A percentile compares a stretch with the other conserved stretches of the same genome.
Conservation (phyloP, 2,113 vertebrate species). For the Plecotus auritus region DNA sequence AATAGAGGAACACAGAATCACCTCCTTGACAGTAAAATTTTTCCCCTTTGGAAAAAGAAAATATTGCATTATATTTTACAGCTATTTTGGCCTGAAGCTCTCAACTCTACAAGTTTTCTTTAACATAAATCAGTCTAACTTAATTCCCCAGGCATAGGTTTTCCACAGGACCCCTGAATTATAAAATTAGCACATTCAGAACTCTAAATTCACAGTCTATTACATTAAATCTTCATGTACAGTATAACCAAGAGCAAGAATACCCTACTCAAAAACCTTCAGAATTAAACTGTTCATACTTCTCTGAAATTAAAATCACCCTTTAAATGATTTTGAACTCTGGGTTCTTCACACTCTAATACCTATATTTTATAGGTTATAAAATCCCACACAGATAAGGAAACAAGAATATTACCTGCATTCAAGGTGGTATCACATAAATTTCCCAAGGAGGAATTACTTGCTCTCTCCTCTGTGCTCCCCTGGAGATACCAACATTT, state of each 20-base stretch:
- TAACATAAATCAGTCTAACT: conserved; percentile 76
- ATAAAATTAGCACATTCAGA: conserved; percentile 80
- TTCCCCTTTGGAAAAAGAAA: conserved; percentile 70
- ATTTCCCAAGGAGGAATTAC: neutral
- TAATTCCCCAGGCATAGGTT: conserved; percentile 75
- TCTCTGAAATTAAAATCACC: conserved; percentile 70
- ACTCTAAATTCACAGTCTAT: conserved; percentile 79
- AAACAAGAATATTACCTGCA: neutral
- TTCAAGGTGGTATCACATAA: conserved; percentile 20
- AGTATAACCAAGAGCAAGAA: conserved; percentile 71
- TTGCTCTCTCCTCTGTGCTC: neutral
- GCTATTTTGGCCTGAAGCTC: conserved; percentile 75
- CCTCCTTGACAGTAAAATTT: conserved; percentile 63
- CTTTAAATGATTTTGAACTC: conserved; percentile 52
- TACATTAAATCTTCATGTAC: conserved; percentile 77
- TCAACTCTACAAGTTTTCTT: conserved; percentile 71
- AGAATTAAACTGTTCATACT: conserved; percentile 76
- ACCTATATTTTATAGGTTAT: conserved; percentile 31
- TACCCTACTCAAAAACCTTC: conserved; percentile 70
- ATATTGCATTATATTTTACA: conserved; percentile 74
- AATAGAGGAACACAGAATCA: conserved; percentile 45
- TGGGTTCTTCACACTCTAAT: neutral
- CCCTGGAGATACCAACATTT: neutral
- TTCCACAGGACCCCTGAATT: conserved; percentile 78
- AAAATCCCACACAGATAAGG: conserved; percentile 33